These are phyloP conservation scores for Mionectes macconnelli DNA, from an alignment of 2,113 vertebrate species.

Conservation along the genomic window DNA sequence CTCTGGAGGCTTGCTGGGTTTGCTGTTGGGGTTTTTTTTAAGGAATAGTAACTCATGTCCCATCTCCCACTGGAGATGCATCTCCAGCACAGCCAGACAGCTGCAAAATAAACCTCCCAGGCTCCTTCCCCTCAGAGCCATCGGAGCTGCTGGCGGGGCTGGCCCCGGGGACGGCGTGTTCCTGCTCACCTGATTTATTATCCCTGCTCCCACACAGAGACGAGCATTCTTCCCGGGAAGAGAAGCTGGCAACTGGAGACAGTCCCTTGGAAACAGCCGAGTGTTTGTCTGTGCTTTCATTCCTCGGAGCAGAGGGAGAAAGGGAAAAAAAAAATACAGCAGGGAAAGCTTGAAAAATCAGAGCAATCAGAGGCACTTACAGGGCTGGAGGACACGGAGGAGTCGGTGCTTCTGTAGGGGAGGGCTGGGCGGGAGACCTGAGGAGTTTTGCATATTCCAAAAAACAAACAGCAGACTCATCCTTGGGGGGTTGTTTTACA, in stretches of 20 bases:
- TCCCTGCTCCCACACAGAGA: not conserved
- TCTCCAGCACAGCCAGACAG: not conserved
- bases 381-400: not conserved
- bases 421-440: not conserved
- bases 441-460: not conserved
- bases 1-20: not conserved
- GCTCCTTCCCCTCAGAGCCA: not conserved
- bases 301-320: not conserved
- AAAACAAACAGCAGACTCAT: not conserved
- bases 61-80: not conserved
- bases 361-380: not conserved
- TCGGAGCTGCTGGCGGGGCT: not conserved
- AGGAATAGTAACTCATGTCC: not conserved
- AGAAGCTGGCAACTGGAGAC: not conserved
- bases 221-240: not conserved
- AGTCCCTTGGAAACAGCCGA: conserved; percentile 11
- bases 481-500: not conserved
- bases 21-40: not conserved
- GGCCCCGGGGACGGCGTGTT: not conserved
- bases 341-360: not conserved
- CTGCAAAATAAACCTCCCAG: not conserved
- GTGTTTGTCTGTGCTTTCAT: not conserved
- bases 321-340: not conserved
- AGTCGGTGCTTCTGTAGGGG: not conserved
- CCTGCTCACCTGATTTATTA: not conserved